phyloP scores from a whole-genome alignment of 2,113 vertebrate genomes.

The Malurus elegans region DNA sequence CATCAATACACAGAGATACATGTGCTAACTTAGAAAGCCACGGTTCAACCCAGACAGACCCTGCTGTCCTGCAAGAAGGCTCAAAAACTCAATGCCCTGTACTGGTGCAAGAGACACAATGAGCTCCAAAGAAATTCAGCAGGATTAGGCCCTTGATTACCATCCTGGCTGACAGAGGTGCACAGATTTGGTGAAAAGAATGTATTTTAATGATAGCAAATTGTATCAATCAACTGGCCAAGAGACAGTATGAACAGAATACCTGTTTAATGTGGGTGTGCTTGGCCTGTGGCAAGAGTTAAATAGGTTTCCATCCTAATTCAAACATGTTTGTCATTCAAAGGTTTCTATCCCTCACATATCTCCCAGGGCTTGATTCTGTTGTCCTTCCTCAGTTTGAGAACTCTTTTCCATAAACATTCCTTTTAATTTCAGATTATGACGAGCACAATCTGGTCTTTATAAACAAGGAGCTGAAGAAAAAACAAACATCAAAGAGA shows the following conservation, averaged over 20 bases:
- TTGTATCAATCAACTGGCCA: background rate
- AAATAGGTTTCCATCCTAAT: background rate
- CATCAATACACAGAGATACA: background rate
- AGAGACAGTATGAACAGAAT: background rate
- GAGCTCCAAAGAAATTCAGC: background rate
- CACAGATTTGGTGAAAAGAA: background rate
- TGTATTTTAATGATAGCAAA: background rate
- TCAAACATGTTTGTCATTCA: background rate
- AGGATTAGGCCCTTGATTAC: background rate
- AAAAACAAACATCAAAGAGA: slow-evolving; percentile 18
- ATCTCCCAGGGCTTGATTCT: background rate
- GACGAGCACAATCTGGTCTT: background rate
- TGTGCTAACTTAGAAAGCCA: background rate
- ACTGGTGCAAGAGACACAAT: background rate
- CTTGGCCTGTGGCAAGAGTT: background rate
- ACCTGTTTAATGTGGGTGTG: background rate
- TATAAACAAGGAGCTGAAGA: slow-evolving; percentile 12
- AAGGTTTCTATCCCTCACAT: background rate
- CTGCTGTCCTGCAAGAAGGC: background rate
- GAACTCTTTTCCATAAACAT: background rate
- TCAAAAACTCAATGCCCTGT: background rate
- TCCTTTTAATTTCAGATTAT: slow-evolving; percentile 19
- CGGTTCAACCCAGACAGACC: fast-evolving
- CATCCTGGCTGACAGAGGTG: background rate
- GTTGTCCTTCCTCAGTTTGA: background rate